Conservation (phyloP, 2,888 invertebrate species). For the Elmis aenea region DNA sequence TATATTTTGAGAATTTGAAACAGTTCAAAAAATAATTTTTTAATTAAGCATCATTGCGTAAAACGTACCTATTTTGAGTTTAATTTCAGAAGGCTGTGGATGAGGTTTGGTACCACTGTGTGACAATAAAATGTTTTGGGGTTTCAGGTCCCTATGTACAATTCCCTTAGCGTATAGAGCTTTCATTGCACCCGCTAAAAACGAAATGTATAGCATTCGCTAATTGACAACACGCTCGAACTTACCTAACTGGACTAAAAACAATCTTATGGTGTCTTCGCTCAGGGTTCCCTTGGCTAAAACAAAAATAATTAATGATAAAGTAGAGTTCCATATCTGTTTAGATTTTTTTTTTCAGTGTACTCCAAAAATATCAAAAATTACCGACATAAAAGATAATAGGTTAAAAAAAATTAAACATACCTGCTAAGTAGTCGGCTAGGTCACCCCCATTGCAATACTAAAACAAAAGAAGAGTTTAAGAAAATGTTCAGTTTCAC, state of each 20-base stretch:
- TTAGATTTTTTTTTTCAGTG: neutral
- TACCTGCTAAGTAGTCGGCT: constrained; percentile 90
- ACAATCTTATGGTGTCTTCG: constrained; percentile 94
- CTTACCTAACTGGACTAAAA: constrained; percentile 87
- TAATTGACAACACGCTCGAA: constrained; percentile 1
- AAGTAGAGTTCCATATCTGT: neutral
- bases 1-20: neutral
- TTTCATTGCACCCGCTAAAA: constrained; percentile 89
- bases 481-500: too few species aligned
- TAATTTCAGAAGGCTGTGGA: constrained; percentile 77
- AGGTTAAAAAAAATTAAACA: constrained; percentile 27
- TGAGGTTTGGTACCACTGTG: constrained; percentile 65
- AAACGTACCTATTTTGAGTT: constrained; percentile 82
- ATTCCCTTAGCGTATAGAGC: constrained; percentile 96
- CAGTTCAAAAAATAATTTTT: too few species aligned
- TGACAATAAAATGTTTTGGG: constrained; percentile 96
- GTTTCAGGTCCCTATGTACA: constrained; percentile 98
- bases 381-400: too few species aligned
- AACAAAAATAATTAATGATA: constrained; percentile 29
- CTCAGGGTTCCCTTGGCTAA: constrained; percentile 87
- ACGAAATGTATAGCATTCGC: too few species aligned
- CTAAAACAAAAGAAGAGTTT: constrained; percentile 54
- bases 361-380: too few species aligned
- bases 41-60: constrained; percentile 2
- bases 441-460: constrained; percentile 99